Evolutionary conservation across 1,140 invertebrate species (phyloP).

Genomic region (Chymomyza costata): DNA sequence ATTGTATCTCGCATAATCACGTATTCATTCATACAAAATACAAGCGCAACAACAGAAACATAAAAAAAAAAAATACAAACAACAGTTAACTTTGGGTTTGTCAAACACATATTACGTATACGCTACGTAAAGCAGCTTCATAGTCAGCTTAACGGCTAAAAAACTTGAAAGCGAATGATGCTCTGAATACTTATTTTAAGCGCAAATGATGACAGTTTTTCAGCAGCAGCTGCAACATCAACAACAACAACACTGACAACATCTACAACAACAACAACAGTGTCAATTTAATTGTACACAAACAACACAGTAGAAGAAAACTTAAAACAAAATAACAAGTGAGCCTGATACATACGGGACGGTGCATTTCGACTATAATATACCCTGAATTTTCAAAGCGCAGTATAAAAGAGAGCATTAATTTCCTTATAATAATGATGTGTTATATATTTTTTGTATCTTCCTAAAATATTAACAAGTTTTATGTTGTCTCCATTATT

Average conservation of each 20-base stretch:
- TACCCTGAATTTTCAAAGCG: too few relatives aligned
- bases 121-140: constrained; percentile 25
- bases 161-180: too few relatives aligned
- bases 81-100: too few relatives aligned
- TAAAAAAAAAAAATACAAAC: neutral
- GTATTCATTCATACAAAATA: constrained; percentile 54
- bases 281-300: constrained; percentile 34
- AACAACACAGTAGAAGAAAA: neutral
- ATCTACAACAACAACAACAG: constrained; percentile 18
- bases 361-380: too few relatives aligned
- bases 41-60: constrained; percentile 17
- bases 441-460: too few relatives aligned
- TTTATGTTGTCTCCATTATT: too few relatives aligned
- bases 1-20: constrained; percentile 40
- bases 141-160: constrained; percentile 53
- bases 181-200: constrained; percentile 15
- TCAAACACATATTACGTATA: constrained; percentile 41
- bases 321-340: too few relatives aligned
- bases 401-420: too few relatives aligned
- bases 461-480: too few relatives aligned
- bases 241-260: constrained; percentile 6
- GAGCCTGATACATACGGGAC: too few relatives aligned
- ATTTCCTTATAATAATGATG: too few relatives aligned
- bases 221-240: constrained; percentile 21
- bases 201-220: constrained; percentile 17